Evolutionary conservation across 1,140 invertebrate species (phyloP).

Genomic region (Copidosoma floridanum): DNA sequence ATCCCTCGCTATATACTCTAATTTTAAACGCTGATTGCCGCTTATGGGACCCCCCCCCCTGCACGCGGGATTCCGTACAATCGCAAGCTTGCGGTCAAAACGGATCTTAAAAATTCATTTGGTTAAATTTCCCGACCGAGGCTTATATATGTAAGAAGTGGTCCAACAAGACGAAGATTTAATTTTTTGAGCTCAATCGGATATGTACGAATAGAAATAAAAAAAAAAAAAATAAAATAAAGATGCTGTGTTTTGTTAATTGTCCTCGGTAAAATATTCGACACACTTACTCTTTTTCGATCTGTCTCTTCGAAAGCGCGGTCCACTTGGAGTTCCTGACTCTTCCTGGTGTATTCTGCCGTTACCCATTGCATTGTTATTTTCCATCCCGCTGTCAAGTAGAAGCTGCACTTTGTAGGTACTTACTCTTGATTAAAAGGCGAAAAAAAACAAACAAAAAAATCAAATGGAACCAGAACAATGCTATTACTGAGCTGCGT

Average conservation of each 20-base stretch:
- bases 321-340: conserved; percentile 1
- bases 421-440: neutral
- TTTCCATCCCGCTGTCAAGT: conserved; percentile 10
- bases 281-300: conserved; percentile 38
- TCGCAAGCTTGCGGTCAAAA: no score
- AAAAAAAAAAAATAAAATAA: conserved; percentile 3
- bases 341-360: conserved; percentile 37
- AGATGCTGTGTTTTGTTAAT: neutral
- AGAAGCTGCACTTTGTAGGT: no score
- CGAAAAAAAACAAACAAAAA: neutral
- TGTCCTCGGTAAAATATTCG: neutral
- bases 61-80: no score
- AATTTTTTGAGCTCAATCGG: no score
- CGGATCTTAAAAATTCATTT: no score
- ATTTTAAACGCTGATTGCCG: no score
- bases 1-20: no score
- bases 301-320: conserved; percentile 33
- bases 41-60: no score
- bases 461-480: neutral
- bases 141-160: no score
- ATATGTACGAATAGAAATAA: neutral
- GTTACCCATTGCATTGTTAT: conserved; percentile 40
- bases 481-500: neutral
- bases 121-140: no score
- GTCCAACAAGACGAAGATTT: no score